Conservation (phyloP, 1,140 invertebrate species). For the Tetramorium simillimum region DNA sequence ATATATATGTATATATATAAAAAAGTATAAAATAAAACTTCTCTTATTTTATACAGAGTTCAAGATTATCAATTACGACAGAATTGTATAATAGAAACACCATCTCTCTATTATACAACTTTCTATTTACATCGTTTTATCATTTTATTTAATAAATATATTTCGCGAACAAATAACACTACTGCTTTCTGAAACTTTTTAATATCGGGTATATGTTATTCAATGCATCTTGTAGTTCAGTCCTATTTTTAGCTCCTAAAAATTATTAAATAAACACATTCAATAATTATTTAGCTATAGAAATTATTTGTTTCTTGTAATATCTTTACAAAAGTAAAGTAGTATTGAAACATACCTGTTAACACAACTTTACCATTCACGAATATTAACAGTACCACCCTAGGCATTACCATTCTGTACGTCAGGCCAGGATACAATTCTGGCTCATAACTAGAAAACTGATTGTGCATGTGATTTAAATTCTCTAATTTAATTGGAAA, state of each 20-base stretch:
- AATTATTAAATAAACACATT: conserved; percentile 61
- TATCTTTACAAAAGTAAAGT: conserved; percentile 15
- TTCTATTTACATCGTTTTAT: neutral
- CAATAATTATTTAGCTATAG: neutral
- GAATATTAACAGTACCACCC: conserved; percentile 98
- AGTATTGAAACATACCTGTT: conserved; percentile 89
- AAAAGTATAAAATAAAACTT: conserved; percentile 15
- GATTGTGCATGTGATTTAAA: conserved; percentile 96
- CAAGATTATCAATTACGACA: neutral
- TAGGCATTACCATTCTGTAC: conserved; percentile 98
- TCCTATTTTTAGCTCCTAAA: conserved; percentile 96
- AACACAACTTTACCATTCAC: conserved; percentile 99
- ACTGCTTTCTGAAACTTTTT: conserved; percentile 96
- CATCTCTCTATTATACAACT: neutral
- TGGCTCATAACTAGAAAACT: conserved; percentile 95
- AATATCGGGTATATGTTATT: conserved; percentile 98
- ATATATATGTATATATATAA: conserved; percentile 12
- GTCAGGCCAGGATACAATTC: conserved; percentile 98
- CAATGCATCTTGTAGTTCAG: conserved; percentile 97
- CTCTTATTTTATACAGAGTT: neutral
- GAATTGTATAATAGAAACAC: too few relatives aligned
- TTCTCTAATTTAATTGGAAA: conserved; percentile 99
- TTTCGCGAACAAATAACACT: conserved; percentile 68
- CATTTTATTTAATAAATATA: neutral
- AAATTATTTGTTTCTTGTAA: neutral